Percentiles rank a stretch among this genome's conserved stretches.
Conservation (phyloP, 2,888 invertebrate species). For the Lithophane semibrunnea region DNA sequence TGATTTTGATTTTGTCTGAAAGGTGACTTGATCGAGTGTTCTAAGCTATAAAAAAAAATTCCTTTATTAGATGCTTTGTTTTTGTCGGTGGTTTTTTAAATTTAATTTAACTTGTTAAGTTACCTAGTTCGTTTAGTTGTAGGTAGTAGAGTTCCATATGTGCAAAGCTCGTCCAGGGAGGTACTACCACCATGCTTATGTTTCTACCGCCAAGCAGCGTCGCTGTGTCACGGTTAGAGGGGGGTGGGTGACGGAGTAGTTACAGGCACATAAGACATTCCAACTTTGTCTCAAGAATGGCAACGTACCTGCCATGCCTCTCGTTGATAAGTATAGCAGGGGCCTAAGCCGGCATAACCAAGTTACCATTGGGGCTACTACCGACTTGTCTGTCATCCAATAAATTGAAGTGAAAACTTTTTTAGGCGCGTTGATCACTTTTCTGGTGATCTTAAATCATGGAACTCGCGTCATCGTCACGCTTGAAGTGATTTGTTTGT, state of each 20-base stretch:
- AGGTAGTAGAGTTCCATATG: slow-evolving; percentile 3
- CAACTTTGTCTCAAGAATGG: neutral
- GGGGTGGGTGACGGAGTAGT: neutral
- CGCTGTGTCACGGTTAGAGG: neutral
- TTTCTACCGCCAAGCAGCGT: neutral
- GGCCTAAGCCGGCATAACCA: neutral
- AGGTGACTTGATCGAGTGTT: too few species aligned
- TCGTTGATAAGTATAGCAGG: neutral
- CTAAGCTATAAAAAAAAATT: too few species aligned
- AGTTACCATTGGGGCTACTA: too few species aligned
- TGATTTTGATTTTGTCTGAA: too few species aligned
- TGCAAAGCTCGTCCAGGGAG: slow-evolving; percentile 12
- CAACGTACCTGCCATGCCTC: neutral
- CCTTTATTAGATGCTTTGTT: too few species aligned
- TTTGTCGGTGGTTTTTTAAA: too few species aligned
- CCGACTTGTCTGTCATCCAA: neutral
- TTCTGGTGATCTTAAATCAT: too few species aligned
- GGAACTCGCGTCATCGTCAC: too few species aligned
- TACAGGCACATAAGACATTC: neutral
- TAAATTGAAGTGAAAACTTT: neutral
- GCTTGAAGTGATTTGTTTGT: too few species aligned
- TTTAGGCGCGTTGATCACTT: too few species aligned
- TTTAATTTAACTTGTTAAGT: too few species aligned
- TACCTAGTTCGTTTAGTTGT: neutral
- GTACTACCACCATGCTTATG: slow-evolving; percentile 1